Percentiles rank a stretch among this genome's conserved stretches.
Evolutionary conservation across 2,113 vertebrate genomes (phyloP).

Genomic region (Thymallus thymallus): DNA sequence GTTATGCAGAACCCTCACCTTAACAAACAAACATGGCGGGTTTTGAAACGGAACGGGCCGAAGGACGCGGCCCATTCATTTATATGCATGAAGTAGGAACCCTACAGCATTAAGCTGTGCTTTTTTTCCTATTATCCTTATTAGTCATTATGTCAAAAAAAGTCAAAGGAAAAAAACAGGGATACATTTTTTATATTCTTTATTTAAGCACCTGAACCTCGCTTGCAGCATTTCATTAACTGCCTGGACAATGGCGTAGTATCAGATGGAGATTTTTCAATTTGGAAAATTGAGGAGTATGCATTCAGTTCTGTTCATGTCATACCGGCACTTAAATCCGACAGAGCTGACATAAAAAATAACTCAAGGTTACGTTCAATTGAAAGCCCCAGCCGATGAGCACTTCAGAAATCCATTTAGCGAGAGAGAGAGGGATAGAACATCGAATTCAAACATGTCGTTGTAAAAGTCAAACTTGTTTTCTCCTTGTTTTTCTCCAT

Average conservation of each 20-base stretch:
- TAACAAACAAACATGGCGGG: slow-evolving; percentile 60
- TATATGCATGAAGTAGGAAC: slow-evolving; percentile 76
- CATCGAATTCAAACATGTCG: slow-evolving; percentile 78
- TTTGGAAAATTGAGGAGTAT: slow-evolving; percentile 72
- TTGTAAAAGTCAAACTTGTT: slow-evolving; percentile 48
- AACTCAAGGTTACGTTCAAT: slow-evolving; percentile 77
- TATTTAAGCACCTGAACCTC: slow-evolving; percentile 76
- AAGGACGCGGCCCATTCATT: slow-evolving; percentile 68
- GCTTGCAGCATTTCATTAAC: slow-evolving; percentile 82
- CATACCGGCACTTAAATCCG: slow-evolving; percentile 81
- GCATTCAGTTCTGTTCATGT: slow-evolving; percentile 78
- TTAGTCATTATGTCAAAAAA: slow-evolving; percentile 73
- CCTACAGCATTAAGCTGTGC: slow-evolving; percentile 76
- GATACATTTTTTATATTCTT: slow-evolving; percentile 41
- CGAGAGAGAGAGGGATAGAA: slow-evolving; percentile 66
- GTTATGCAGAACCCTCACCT: slow-evolving; percentile 75
- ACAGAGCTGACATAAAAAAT: slow-evolving; percentile 79
- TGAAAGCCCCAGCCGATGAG: slow-evolving; percentile 74
- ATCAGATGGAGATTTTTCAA: slow-evolving; percentile 72
- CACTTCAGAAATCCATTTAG: slow-evolving; percentile 75
- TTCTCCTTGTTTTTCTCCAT: slow-evolving; percentile 60
- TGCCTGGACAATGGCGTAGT: slow-evolving; percentile 52
- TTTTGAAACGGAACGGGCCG: slow-evolving; percentile 58
- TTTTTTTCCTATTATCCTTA: slow-evolving; percentile 69
- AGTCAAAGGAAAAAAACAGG: slow-evolving; percentile 51